These are phyloP conservation scores for Campylorhamphus procurvoides DNA, from an alignment of 2,113 vertebrate species.

Conservation along the genomic window DNA sequence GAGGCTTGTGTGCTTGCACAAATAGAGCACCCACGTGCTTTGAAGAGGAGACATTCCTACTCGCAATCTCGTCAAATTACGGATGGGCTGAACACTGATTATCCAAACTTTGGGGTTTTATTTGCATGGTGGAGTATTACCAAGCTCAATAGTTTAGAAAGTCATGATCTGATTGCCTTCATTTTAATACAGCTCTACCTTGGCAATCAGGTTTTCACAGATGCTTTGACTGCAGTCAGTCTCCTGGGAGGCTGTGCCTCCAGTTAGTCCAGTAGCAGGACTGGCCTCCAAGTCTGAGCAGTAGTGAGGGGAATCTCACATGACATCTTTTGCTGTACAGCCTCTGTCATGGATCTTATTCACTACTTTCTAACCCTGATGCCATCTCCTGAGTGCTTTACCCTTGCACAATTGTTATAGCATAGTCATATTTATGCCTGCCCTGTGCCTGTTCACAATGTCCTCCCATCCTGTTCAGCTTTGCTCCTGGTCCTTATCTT, in stretches of 20 bases:
- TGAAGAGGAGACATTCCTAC: neutral
- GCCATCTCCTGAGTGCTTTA: neutral
- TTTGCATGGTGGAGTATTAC: neutral
- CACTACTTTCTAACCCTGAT: neutral
- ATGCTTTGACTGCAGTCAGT: neutral
- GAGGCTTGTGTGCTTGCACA: neutral
- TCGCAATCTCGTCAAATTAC: neutral
- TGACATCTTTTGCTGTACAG: rapidly evolving
- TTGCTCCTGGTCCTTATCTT: neutral
- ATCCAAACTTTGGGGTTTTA: neutral
- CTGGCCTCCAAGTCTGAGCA: neutral
- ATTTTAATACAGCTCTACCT: neutral
- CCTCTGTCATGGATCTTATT: neutral
- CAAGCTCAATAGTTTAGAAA: neutral
- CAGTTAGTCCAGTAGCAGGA: neutral
- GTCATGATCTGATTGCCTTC: neutral
- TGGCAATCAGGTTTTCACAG: neutral
- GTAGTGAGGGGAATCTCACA: neutral
- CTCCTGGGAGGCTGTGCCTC: neutral
- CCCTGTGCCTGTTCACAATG: neutral
- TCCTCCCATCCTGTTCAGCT: rapidly evolving
- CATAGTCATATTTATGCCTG: neutral
- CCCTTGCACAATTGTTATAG: rapidly evolving
- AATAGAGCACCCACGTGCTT: neutral
- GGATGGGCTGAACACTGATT: neutral